These are phyloP conservation scores for Agrypnus murinus DNA, from an alignment of 2,888 invertebrate species.

Conservation along the genomic window DNA sequence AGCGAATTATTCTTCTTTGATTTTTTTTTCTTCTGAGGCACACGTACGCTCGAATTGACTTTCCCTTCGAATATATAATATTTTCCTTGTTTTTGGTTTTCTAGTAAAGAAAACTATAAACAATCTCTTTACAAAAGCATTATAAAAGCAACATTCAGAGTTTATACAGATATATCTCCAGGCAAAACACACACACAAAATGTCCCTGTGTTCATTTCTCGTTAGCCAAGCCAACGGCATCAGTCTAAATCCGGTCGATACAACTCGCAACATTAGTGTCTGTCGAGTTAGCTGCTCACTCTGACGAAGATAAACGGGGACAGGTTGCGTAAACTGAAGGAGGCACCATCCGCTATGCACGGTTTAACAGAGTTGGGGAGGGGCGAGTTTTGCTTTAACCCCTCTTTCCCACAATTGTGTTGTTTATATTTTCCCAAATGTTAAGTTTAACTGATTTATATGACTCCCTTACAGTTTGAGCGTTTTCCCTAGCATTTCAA, in stretches of 20 bases:
- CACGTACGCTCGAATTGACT: neutral
- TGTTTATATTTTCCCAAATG: conserved; percentile 22
- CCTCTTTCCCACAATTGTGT: neutral
- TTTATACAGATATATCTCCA: neutral
- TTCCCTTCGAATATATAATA: neutral
- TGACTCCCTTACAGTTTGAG: too few species aligned
- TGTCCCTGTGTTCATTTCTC: conserved; percentile 28
- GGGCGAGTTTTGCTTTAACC: conserved; percentile 14
- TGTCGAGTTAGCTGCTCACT: conserved; percentile 47
- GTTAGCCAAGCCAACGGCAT: conserved; percentile 35
- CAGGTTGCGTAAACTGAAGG: conserved; percentile 43
- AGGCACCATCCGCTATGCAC: conserved; percentile 35
- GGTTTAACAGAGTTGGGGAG: conserved; percentile 28
- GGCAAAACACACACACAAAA: conserved; percentile 16
- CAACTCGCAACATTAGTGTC: conserved; percentile 49
- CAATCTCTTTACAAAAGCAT: neutral
- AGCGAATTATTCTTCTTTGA: neutral
- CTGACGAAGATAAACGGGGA: conserved; percentile 51
- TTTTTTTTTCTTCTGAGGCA: neutral
- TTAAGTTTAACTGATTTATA: too few species aligned
- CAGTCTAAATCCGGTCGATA: conserved; percentile 41
- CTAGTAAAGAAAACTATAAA: neutral
- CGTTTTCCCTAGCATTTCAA: too few species aligned
- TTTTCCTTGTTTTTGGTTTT: too few species aligned
- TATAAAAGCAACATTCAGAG: neutral